Percentiles rank a stretch among this genome's conserved stretches.
phyloP scores from a whole-genome alignment of 1,140 invertebrate genomes.

The Homalodisca vitripennis region DNA sequence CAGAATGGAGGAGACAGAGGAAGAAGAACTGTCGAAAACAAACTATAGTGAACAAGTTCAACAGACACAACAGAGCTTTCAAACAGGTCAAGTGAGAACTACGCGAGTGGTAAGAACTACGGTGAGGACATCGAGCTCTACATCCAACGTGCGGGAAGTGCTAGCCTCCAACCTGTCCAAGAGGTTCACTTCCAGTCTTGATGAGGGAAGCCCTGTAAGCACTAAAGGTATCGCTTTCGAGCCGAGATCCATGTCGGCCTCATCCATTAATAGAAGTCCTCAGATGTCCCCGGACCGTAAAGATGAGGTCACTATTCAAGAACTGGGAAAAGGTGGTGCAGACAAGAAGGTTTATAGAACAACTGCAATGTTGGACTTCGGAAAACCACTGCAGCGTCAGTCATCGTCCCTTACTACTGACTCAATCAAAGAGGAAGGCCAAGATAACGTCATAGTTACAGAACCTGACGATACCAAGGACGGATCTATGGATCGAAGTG shows the following conservation, averaged over 20 bases:
- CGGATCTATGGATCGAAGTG: conserved; percentile 17
- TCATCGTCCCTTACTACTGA: conserved; percentile 1
- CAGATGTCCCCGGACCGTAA: not conserved
- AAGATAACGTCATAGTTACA: conserved; percentile 22
- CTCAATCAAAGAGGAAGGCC: conserved; percentile 18
- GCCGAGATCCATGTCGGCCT: conserved; percentile 8
- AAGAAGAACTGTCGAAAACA: conserved; percentile 14
- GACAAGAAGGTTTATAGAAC: conserved; percentile 18
- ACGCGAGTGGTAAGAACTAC: not conserved
- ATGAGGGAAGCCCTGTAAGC: not conserved
- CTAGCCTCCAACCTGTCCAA: not conserved
- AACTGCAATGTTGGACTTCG: conserved; percentile 11
- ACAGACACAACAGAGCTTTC: not conserved
- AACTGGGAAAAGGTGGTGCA: conserved; percentile 16
- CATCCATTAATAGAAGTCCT: not conserved
- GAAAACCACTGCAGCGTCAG: not conserved
- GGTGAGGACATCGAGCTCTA: conserved; percentile 10
- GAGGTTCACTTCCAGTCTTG: conserved; percentile 14
- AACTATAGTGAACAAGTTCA: not conserved
- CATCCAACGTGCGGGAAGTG: not conserved
- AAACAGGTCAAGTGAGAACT: not conserved
- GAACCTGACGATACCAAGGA: conserved; percentile 24
- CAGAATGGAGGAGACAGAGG: conserved; percentile 25
- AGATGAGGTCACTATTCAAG: conserved; percentile 9
- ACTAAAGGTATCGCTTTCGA: not conserved